phyloP scores from a whole-genome alignment of 2,888 invertebrate genomes.

The Poecilobothrus nobilitatus region DNA sequence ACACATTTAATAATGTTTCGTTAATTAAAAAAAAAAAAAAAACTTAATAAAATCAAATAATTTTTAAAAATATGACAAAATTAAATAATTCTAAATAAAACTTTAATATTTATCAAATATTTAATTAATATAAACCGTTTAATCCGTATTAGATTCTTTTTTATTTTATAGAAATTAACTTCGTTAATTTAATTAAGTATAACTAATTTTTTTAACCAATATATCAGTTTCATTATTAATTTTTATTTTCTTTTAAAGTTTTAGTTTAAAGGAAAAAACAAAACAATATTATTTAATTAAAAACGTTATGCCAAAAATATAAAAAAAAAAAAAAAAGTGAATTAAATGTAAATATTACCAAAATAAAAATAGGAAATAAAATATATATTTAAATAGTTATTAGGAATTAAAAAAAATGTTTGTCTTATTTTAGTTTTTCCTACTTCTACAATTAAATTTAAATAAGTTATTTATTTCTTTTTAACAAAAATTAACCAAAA shows the following conservation, averaged over 20 bases:
- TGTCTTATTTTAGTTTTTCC: neutral
- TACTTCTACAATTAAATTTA: slow-evolving; percentile 1
- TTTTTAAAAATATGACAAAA: no score
- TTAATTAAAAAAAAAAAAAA: no score
- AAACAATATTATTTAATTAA: neutral
- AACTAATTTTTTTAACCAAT: neutral
- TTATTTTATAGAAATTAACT: neutral
- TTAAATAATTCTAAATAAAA: no score
- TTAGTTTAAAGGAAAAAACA: neutral
- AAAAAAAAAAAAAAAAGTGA: neutral
- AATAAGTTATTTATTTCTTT: neutral
- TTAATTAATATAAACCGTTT: no score
- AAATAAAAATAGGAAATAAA: neutral
- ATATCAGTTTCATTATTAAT: neutral
- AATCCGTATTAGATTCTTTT: neutral
- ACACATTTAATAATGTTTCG: neutral
- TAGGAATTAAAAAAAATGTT: no score
- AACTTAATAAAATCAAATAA: no score
- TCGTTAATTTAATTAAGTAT: neutral
- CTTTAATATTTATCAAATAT: no score
- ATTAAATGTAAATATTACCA: neutral
- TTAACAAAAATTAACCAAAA: neutral
- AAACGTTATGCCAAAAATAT: neutral
- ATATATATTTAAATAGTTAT: no score
- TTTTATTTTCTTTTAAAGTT: neutral